A percentile compares a stretch with the other conserved stretches of the same genome.
Evolutionary conservation across 2,797 vertebrate genomes (phyloP).

Genomic region (Sorex maritimensis): DNA sequence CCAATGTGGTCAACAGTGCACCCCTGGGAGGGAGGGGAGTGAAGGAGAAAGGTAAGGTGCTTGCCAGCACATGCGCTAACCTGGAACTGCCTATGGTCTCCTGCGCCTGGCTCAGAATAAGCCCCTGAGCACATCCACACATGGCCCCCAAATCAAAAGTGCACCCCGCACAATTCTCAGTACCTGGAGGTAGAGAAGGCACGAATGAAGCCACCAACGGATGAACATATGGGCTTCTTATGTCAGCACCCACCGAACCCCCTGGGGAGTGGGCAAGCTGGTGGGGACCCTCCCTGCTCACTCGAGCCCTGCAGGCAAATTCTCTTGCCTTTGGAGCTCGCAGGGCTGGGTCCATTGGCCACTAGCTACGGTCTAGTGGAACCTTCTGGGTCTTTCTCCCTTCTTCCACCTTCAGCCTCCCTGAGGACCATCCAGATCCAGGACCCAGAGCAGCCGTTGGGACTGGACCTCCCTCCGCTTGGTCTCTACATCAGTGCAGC

Average conservation of each 20-base stretch:
- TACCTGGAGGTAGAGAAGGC: too few relatives aligned
- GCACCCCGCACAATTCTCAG: neutral
- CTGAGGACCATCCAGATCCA: fast-evolving
- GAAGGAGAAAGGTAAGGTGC: too few relatives aligned
- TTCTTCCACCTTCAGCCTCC: neutral
- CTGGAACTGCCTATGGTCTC: too few relatives aligned
- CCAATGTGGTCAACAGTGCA: neutral
- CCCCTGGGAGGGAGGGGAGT: too few relatives aligned
- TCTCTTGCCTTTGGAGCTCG: fast-evolving
- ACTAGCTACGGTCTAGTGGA: neutral
- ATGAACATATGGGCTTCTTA: too few relatives aligned
- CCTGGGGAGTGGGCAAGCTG: too few relatives aligned
- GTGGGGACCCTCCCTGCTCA: too few relatives aligned
- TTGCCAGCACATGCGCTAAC: too few relatives aligned
- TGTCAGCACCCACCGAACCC: too few relatives aligned
- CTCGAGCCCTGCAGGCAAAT: neutral
- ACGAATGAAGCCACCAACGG: neutral
- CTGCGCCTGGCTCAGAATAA: too few relatives aligned
- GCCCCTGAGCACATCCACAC: too few relatives aligned
- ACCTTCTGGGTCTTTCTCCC: fast-evolving
- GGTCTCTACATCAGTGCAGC: fast-evolving
- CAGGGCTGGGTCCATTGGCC: fast-evolving
- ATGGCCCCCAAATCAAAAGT: neutral
- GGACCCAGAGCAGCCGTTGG: fast-evolving
- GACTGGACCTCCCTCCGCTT: fast-evolving